phyloP scores from a whole-genome alignment of 2,113 vertebrate species.

The Cololabis saira region DNA sequence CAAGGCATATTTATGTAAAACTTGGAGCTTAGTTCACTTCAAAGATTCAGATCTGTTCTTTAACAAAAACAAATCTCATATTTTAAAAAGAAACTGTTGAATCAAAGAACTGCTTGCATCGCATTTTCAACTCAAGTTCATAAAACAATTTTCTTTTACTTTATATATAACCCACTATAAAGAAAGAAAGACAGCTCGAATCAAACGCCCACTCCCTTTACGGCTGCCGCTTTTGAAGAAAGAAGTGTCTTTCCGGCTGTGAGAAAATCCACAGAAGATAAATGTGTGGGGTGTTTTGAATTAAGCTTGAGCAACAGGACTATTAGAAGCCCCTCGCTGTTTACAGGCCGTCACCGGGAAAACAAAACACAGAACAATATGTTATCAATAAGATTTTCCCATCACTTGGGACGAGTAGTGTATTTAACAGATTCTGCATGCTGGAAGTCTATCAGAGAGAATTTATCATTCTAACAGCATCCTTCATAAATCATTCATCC shows the following conservation, averaged over 20 bases:
- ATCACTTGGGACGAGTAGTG: conserved; percentile 14
- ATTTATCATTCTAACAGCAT: conserved; percentile 30
- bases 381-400: conserved; percentile 63
- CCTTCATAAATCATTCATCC: conserved; percentile 1
- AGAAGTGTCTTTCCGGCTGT: conserved; percentile 21
- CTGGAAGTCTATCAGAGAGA: conserved; percentile 13
- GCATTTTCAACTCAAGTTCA: no score
- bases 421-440: neutral
- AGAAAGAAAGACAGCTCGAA: conserved; percentile 1
- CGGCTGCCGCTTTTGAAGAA: conserved; percentile 20
- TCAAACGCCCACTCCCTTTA: conserved; percentile 8
- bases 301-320: conserved; percentile 62
- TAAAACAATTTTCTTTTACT: no score
- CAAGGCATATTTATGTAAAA: no score
- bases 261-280: conserved; percentile 43
- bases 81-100: no score
- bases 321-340: conserved; percentile 60
- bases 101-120: no score
- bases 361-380: conserved; percentile 54
- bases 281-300: conserved; percentile 64
- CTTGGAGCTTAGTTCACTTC: no score
- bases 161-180: conserved; percentile 22
- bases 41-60: no score
- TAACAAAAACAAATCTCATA: no score
- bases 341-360: conserved; percentile 51